Evolutionary conservation across 2,888 invertebrate genomes (phyloP).

Genomic region (Mesoligia furuncula): DNA sequence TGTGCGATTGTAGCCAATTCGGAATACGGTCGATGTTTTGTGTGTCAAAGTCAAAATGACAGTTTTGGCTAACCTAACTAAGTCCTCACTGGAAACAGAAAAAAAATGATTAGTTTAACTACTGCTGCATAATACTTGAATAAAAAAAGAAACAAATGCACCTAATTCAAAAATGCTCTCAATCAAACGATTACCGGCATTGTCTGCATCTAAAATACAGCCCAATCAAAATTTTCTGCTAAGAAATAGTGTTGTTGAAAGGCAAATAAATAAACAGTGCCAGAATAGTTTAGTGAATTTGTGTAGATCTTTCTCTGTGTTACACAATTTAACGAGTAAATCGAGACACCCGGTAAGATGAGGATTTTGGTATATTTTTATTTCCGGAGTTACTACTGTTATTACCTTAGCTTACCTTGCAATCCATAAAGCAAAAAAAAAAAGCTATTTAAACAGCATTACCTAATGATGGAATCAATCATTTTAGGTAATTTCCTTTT

Average conservation of each 20-base stretch:
- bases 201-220: constrained; percentile 81
- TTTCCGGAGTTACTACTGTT: background rate
- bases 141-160: constrained; percentile 22
- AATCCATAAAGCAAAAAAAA: background rate
- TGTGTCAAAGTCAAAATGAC: constrained; percentile 41
- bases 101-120: constrained; percentile 36
- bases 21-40: no score
- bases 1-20: no score
- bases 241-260: constrained; percentile 70
- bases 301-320: constrained; percentile 80
- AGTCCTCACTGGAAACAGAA: constrained; percentile 25
- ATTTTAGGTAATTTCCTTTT: background rate
- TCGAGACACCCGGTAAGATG: constrained; percentile 80
- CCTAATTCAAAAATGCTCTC: constrained; percentile 76
- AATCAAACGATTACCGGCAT: constrained; percentile 79
- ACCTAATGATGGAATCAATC: constrained; percentile 5
- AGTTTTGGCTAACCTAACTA: constrained; percentile 36
- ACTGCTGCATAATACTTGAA: constrained; percentile 6
- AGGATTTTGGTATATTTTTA: background rate
- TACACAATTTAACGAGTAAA: constrained; percentile 80
- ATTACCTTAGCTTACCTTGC: background rate
- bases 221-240: constrained; percentile 75
- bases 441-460: constrained; percentile 13
- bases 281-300: constrained; percentile 74
- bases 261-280: constrained; percentile 75